phyloP scores from a whole-genome alignment of 2,113 vertebrate genomes.

The Cathartes aura region DNA sequence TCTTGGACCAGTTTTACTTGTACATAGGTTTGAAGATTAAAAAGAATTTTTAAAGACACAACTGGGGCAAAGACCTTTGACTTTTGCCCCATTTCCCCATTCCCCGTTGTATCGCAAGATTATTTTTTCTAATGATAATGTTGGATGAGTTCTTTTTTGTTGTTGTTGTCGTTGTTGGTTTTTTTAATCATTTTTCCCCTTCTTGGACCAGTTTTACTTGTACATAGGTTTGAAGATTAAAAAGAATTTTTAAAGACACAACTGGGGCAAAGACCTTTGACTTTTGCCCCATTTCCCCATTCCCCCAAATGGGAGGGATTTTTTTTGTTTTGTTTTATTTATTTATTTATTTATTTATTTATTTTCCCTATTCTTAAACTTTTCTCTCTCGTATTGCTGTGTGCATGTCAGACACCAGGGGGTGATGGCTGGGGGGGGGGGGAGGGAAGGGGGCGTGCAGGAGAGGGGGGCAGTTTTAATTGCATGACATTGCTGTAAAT shows the following conservation, averaged over 20 bases:
- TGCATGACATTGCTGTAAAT: conserved; percentile 77
- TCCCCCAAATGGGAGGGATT: conserved; percentile 77
- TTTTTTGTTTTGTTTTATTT: conserved; percentile 3
- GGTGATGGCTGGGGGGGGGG: conserved; percentile 67
- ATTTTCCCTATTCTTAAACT: conserved; percentile 81
- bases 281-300: conserved; percentile 76
- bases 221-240: conserved; percentile 85
- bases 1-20: conserved; percentile 80
- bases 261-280: conserved; percentile 65
- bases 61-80: conserved; percentile 65
- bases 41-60: conserved; percentile 66
- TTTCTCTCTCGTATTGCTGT: conserved; percentile 91
- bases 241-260: conserved; percentile 66
- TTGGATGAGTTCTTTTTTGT: conserved; percentile 65
- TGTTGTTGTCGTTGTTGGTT: conserved; percentile 48
- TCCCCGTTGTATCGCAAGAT: too few species aligned
- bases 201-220: conserved; percentile 80
- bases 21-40: conserved; percentile 85
- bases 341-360: conserved; percentile 51
- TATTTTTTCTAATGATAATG: conserved; percentile 56
- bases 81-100: conserved; percentile 76
- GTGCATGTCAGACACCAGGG: conserved; percentile 87
- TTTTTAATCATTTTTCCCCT: conserved; percentile 47
- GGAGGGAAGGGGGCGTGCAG: conserved; percentile 66
- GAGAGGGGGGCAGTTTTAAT: conserved; percentile 70